Conservation (phyloP, 2,888 invertebrate species). For the Cetonia aurata region DNA sequence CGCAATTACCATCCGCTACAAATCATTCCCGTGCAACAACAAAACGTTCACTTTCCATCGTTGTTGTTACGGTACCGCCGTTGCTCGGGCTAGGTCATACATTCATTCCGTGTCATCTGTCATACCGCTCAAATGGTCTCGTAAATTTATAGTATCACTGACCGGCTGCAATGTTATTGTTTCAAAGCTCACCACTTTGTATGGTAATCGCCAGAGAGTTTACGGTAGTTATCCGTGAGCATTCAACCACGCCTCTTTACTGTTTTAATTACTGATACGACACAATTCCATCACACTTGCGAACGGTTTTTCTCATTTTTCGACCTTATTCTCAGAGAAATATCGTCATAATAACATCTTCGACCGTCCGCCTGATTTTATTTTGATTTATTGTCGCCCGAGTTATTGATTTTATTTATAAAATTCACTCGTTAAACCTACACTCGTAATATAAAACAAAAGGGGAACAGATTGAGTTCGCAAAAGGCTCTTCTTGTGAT, state of each 20-base stretch:
- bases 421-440: slow-evolving; percentile 22
- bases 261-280: slow-evolving; percentile 48
- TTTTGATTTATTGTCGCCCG: slow-evolving; percentile 33
- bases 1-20: slow-evolving; percentile 12
- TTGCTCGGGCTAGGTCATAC: slow-evolving; percentile 9
- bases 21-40: slow-evolving; percentile 11
- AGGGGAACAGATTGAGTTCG: slow-evolving; percentile 29
- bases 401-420: slow-evolving; percentile 31
- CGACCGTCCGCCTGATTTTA: slow-evolving; percentile 3
- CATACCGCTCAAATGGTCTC: slow-evolving; percentile 15
- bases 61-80: slow-evolving; percentile 7
- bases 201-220: slow-evolving; percentile 54
- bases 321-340: neutral
- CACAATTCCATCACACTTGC: slow-evolving; percentile 37
- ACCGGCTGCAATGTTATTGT: slow-evolving; percentile 60
- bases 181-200: slow-evolving; percentile 57
- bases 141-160: slow-evolving; percentile 56
- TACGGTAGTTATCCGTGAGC: slow-evolving; percentile 44
- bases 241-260: slow-evolving; percentile 53
- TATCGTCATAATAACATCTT: neutral
- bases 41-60: slow-evolving; percentile 23
- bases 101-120: slow-evolving; percentile 15
- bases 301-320: slow-evolving; percentile 15
- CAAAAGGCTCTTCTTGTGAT: slow-evolving; percentile 12
- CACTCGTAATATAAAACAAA: slow-evolving; percentile 30